These are phyloP conservation scores for Orthonevra nobilis DNA, from an alignment of 2,888 invertebrate species.

Conservation along the genomic window DNA sequence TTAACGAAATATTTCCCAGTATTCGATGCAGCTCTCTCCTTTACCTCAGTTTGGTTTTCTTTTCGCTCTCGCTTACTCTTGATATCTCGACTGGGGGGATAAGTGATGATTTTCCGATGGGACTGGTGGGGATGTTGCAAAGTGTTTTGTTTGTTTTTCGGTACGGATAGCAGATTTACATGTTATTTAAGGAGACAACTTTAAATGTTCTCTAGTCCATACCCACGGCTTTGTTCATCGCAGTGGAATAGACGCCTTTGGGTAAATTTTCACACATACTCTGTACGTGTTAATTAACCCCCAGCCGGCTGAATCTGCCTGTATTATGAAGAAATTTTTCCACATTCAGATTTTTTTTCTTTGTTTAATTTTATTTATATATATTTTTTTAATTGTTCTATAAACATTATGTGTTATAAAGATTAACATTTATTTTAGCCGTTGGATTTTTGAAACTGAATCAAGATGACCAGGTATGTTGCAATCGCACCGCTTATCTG, in stretches of 20 bases:
- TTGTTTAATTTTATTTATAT: constrained; percentile 19
- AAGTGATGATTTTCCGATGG: constrained; percentile 13
- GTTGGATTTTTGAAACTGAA: constrained; percentile 82
- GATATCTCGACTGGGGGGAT: not conserved
- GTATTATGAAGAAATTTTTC: constrained; percentile 40
- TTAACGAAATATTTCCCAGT: constrained; percentile 52
- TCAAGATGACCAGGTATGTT: constrained; percentile 82
- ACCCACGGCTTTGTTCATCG: constrained; percentile 42
- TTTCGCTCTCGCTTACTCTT: constrained; percentile 21
- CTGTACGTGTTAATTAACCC: constrained; percentile 42
- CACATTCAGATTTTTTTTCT: constrained; percentile 31
- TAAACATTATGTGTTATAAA: not conserved
- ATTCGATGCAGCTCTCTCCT: constrained; percentile 23
- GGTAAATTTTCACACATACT: constrained; percentile 27
- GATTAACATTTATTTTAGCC: too few species aligned
- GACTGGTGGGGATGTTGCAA: too few species aligned
- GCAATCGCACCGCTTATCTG: constrained; percentile 82
- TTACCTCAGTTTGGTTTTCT: constrained; percentile 8
- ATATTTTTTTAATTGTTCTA: constrained; percentile 1
- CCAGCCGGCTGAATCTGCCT: constrained; percentile 30
- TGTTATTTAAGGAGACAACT: constrained; percentile 60
- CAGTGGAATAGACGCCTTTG: constrained; percentile 22
- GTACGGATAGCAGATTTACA: constrained; percentile 33
- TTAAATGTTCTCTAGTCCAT: constrained; percentile 48
- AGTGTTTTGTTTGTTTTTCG: constrained; percentile 14